These are phyloP conservation scores for Aplidium turbinatum DNA, from an alignment of 23 tunicate genomes.

Conservation along the genomic window DNA sequence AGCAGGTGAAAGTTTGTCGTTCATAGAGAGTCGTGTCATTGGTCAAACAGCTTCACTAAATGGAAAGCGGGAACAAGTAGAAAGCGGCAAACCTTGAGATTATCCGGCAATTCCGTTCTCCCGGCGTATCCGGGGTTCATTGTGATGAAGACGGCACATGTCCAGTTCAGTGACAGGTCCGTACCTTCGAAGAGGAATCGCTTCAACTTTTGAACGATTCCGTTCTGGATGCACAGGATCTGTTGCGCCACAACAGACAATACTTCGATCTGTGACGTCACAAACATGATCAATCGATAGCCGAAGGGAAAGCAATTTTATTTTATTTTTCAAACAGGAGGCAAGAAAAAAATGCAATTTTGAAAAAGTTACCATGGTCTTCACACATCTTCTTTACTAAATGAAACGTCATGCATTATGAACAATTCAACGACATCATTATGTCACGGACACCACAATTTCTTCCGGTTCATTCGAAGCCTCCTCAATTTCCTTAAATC, in stretches of 20 bases:
- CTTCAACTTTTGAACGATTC: slow-evolving; percentile 61
- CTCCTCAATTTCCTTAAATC: not conserved
- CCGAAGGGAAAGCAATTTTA: no score
- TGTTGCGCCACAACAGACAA: slow-evolving; percentile 98
- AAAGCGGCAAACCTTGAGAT: slow-evolving; percentile 59
- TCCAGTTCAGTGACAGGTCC: slow-evolving; percentile 74
- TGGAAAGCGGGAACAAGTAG: not conserved
- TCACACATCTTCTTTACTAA: no score
- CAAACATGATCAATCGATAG: not conserved
- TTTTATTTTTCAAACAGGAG: no score
- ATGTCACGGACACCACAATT: no score
- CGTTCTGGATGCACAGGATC: slow-evolving; percentile 96
- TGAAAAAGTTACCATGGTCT: no score
- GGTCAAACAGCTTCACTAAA: no score
- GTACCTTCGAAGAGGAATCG: slow-evolving; percentile 87
- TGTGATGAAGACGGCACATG: slow-evolving; percentile 96
- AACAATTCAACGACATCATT: no score
- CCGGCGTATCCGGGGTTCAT: slow-evolving; percentile 99
- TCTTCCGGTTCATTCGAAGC: not conserved
- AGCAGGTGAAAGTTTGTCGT: not conserved
- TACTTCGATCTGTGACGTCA: slow-evolving; percentile 91
- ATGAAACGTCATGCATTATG: no score
- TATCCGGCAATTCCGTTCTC: slow-evolving; percentile 93
- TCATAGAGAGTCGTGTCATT: no score
- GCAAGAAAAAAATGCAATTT: no score